Evolutionary conservation across 2,113 vertebrate species (phyloP), one percentile per base, ranked within the genome.

Genomic region (Scolopax mira): DNA sequence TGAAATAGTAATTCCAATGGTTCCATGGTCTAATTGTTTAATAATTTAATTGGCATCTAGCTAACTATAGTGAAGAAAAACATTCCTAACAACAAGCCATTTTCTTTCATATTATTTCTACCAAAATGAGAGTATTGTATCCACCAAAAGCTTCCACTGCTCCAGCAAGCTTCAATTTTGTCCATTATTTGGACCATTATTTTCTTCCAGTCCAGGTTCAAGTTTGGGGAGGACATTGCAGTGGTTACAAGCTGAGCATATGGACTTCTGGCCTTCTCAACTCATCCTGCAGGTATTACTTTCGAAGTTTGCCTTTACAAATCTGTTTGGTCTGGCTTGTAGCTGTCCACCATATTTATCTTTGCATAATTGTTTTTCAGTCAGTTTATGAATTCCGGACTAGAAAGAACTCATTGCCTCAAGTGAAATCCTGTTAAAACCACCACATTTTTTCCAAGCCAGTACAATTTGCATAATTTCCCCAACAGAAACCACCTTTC

Each of bases 171-270:
- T 42, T 22, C 23, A 27, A 0, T 75, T 62, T 33, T 51, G 24
- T 62, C 31, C 35, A 7, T 61, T 69, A 11, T 75, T 85, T 67
- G 14, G 1, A 24, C 44, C 44, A 46, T 21, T 46, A 46, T 46
- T 46, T 46, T 21, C 44, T 46, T 35, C 44, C n/a, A 71, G 37
- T 11, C 9, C 19, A 7, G 9, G 3, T 25, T 41, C 64, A 44
- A 1, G 9, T 24, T 64, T 11, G 48, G 1, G 0, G 39, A 55
- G 22, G 25, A 22, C 8, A 6, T 44, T 52, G 8, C n/a, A 51
- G 70, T 31, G 22, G 52, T 44, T 60, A 24, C 27, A 48, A 22
- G 16, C 44, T 19, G 57, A 72, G 28, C 19, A 7, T 9, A 19
- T 33, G 71, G 66, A 46, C 28, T 81, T 83, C 42, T 27, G 30